Evolutionary conservation across 2,113 vertebrate genomes (phyloP).

Genomic region (mouse (Mus musculus)): DNA sequence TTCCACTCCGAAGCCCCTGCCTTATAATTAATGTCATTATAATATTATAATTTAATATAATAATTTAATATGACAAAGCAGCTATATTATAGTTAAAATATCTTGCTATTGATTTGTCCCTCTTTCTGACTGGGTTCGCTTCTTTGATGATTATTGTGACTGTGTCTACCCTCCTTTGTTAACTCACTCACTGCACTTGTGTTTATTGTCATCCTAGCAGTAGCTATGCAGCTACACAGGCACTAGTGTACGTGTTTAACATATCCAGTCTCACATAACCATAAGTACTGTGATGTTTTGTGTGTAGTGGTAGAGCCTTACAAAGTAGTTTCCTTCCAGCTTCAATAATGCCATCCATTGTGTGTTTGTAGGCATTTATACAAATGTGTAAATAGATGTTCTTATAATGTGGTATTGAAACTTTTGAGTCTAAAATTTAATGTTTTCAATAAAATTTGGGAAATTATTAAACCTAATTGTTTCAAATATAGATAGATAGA

Average conservation of each 20-base stretch:
- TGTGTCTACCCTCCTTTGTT: not conserved
- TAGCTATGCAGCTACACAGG: not conserved
- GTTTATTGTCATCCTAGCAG: not conserved
- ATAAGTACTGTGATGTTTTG: not conserved
- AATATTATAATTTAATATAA: no score
- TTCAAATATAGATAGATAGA: not conserved
- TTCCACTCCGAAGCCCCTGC: not conserved
- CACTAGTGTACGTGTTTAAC: not conserved
- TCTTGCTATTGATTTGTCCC: not conserved
- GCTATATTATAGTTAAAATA: not conserved
- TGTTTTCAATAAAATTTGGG: slow-evolving; percentile 42
- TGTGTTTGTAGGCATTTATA: not conserved
- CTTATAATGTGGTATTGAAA: not conserved
- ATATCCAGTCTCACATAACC: not conserved
- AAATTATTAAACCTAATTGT: not conserved
- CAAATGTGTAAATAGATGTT: not conserved
- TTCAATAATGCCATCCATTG: not conserved
- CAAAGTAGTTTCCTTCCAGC: not conserved
- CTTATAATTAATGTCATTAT: not conserved
- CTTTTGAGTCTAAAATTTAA: not conserved
- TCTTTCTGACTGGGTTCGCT: not conserved
- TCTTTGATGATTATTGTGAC: not conserved
- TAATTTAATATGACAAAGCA: not conserved
- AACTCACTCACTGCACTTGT: not conserved
- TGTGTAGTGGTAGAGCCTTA: not conserved